phyloP scores from a whole-genome alignment of 1,140 invertebrate species.

The Papilio glaucus region DNA sequence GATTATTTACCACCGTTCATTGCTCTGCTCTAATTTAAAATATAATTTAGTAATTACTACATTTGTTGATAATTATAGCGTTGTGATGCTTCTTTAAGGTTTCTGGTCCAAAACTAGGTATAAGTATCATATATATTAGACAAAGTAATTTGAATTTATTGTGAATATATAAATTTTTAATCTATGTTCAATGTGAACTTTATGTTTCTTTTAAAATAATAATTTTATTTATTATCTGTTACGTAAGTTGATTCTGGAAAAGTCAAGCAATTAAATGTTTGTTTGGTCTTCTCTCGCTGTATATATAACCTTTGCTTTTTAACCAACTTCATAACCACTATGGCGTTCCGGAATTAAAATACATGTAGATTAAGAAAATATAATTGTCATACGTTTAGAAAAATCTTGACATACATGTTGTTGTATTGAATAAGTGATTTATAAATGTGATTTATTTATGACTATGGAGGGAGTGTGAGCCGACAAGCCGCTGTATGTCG shows the following conservation, averaged over 20 bases:
- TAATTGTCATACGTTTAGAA: neutral
- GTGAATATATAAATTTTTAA: neutral
- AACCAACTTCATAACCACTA: neutral
- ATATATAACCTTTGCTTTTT: neutral
- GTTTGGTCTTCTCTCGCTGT: neutral
- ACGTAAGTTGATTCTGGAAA: neutral
- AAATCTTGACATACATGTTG: neutral
- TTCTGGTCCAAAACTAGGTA: neutral
- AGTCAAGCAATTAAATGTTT: neutral
- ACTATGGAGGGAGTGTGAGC: neutral
- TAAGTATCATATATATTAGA: neutral
- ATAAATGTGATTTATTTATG: constrained; percentile 35
- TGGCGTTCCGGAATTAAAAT: neutral
- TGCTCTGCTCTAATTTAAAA: neutral
- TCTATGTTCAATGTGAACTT: neutral
- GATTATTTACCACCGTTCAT: constrained; percentile 8
- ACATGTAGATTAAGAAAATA: constrained; percentile 24
- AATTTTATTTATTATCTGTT: neutral
- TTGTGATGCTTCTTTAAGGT: neutral
- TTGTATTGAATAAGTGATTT: constrained; percentile 32
- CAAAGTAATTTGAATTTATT: neutral
- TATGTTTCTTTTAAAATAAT: too few relatives aligned
- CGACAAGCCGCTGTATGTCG: neutral
- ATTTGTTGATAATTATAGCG: too few relatives aligned
- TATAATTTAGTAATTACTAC: neutral